Conservation (phyloP, 2,113 vertebrate genomes). For the Echinops telfairi region DNA sequence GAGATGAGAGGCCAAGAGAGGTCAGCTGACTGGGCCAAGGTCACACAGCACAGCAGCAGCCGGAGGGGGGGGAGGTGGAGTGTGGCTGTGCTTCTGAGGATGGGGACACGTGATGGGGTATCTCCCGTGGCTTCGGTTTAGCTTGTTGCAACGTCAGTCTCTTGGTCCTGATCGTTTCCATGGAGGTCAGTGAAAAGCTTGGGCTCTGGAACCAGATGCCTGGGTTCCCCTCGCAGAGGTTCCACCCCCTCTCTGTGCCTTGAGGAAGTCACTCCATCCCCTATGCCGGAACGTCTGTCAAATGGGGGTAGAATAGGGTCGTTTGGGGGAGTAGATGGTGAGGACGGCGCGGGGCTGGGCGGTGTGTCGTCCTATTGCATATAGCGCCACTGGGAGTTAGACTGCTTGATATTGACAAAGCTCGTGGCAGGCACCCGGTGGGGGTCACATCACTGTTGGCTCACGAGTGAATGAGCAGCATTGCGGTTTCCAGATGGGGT, state of each 20-base stretch:
- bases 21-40: neutral
- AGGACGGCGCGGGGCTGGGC: too few species aligned
- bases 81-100: neutral
- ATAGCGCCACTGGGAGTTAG: too few species aligned
- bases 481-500: neutral
- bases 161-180: neutral
- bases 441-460: too few species aligned
- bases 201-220: neutral
- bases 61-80: neutral
- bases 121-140: neutral
- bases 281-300: neutral
- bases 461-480: neutral
- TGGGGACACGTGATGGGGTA: rapidly evolving
- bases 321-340: neutral
- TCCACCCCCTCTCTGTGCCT: neutral
- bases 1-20: constrained; percentile 15
- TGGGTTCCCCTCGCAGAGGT: neutral
- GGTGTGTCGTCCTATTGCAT: too few species aligned
- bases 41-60: neutral
- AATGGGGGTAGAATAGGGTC: neutral
- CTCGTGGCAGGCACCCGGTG: too few species aligned
- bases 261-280: neutral
- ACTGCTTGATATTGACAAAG: too few species aligned
- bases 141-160: neutral
- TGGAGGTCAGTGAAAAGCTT: neutral